phyloP scores from a whole-genome alignment of 2,797 vertebrate genomes.

The Mareca strepera region DNA sequence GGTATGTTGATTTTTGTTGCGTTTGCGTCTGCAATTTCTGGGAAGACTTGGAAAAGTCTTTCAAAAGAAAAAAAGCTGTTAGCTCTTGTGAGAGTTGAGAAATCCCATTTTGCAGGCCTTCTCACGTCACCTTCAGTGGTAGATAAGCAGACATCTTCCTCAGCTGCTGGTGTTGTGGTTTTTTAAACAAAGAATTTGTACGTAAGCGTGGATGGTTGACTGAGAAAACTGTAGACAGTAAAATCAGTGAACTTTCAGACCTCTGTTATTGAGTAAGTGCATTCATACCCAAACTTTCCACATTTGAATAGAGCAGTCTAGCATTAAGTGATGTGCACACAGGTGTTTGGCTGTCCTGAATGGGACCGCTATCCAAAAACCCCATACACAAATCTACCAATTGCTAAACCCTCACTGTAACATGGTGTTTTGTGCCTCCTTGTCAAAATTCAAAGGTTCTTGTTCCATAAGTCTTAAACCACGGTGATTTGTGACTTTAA shows the following conservation, averaged over 20 bases:
- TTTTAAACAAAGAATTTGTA: neutral
- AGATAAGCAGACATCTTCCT: neutral
- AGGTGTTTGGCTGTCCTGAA: neutral
- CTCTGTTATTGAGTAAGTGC: neutral
- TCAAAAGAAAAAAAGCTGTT: neutral
- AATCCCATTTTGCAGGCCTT: neutral
- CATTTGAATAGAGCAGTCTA: neutral
- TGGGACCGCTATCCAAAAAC: neutral
- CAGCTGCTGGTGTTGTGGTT: rapidly evolving
- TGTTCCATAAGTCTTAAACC: neutral
- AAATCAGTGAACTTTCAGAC: neutral
- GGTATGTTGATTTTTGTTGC: neutral
- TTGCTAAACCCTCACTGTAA: neutral
- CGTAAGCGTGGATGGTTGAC: neutral
- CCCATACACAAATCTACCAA: neutral
- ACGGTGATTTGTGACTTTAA: neutral
- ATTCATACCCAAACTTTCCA: neutral
- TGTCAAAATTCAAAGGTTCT: neutral
- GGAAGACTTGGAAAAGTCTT: neutral
- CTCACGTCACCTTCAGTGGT: rapidly evolving
- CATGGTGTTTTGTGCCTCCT: neutral
- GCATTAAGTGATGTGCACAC: neutral
- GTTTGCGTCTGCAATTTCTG: neutral
- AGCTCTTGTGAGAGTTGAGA: neutral
- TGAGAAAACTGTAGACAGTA: neutral